Percentiles rank a stretch among this genome's conserved stretches.
These are phyloP conservation scores for Drosophila virilis DNA, from an alignment of 1,140 invertebrate genomes.

Conservation along the genomic window DNA sequence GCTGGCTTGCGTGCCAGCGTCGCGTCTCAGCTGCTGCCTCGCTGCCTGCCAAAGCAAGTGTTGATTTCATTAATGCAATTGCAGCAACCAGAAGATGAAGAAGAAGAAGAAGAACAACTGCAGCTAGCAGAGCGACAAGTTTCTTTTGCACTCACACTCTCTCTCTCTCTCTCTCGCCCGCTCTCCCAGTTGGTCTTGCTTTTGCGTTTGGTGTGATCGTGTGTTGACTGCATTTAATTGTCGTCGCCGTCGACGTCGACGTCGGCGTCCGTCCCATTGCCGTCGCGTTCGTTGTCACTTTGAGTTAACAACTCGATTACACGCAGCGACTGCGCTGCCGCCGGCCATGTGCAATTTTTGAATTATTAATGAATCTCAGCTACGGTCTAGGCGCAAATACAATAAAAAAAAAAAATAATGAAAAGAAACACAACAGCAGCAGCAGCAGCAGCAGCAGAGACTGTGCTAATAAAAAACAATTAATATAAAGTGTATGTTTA, in stretches of 20 bases:
- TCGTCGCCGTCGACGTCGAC: conserved; percentile 34
- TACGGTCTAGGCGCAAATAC: conserved; percentile 27
- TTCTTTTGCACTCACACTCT: conserved; percentile 9
- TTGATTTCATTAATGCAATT: conserved; percentile 82
- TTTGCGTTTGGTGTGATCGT: conserved; percentile 59
- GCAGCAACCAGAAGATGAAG: conserved; percentile 13
- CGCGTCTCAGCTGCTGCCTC: conserved; percentile 27
- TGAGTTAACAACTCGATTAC: conserved; percentile 82
- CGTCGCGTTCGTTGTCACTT: conserved; percentile 74
- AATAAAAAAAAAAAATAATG: conserved; percentile 4
- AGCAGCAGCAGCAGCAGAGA: conserved; percentile 40
- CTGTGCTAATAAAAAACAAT: conserved; percentile 81
- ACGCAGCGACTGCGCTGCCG: conserved; percentile 68
- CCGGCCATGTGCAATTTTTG: conserved; percentile 81
- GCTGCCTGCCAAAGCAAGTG: conserved; percentile 55
- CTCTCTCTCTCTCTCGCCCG: conserved; percentile 6
- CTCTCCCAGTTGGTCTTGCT: not conserved
- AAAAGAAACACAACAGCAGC: conserved; percentile 12
- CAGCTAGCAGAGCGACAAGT: conserved; percentile 57
- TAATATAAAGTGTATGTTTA: conserved; percentile 83
- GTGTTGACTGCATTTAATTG: conserved; percentile 81
- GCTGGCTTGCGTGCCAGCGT: conserved; percentile 67
- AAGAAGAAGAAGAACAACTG: conserved; percentile 14
- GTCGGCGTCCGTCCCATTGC: conserved; percentile 21
- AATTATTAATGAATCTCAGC: conserved; percentile 81